A percentile compares a stretch with the other conserved stretches of the same genome.
phyloP scores from a whole-genome alignment of 1,140 invertebrate genomes.

The Teleopsis dalmanni region DNA sequence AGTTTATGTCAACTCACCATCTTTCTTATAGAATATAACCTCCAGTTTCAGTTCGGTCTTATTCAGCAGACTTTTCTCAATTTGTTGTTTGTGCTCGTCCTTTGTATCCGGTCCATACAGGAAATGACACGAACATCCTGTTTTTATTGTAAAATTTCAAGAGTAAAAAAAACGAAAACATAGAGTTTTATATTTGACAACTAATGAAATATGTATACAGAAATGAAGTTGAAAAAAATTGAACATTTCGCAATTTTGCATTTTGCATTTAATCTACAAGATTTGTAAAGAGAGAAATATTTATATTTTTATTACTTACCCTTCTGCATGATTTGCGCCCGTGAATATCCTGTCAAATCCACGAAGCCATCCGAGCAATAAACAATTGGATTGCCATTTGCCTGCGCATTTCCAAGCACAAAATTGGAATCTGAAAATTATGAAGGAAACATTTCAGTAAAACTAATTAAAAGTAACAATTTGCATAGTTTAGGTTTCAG shows the following conservation, averaged over 20 bases:
- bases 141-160: background rate
- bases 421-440: conserved; percentile 90
- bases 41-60: conserved; percentile 90
- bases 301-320: conserved; percentile 32
- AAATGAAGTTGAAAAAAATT: background rate
- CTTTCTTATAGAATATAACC: conserved; percentile 91
- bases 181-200: too few species aligned
- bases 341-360: conserved; percentile 86
- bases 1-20: conserved; percentile 64
- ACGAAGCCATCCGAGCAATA: conserved; percentile 98
- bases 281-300: background rate
- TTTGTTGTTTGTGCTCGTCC: conserved; percentile 80
- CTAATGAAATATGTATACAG: too few species aligned
- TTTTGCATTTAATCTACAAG: background rate
- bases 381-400: conserved; percentile 86
- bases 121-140: conserved; percentile 87
- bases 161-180: background rate
- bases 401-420: conserved; percentile 93
- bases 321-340: conserved; percentile 95
- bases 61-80: conserved; percentile 79
- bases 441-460: too few species aligned
- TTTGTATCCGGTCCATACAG: conserved; percentile 85
- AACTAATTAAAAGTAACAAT: too few species aligned
- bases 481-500: too few species aligned
- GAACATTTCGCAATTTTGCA: background rate